Conservation (phyloP, 2,113 vertebrate genomes). For the Pterocles orientalis region DNA sequence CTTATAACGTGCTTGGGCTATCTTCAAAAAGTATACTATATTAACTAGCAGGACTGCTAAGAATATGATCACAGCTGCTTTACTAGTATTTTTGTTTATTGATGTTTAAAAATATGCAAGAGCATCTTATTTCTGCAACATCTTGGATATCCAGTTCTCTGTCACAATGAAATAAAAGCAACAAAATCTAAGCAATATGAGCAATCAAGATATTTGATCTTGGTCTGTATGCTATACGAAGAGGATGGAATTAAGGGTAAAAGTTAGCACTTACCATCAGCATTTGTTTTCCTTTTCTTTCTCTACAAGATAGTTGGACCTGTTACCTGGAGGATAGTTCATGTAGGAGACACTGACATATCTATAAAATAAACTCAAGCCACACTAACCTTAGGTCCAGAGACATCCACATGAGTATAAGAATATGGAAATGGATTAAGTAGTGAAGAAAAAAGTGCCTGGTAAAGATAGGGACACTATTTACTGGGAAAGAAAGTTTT, state of each 20-base stretch:
- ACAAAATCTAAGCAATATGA: background rate
- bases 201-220: background rate
- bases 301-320: background rate
- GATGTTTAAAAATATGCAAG: background rate
- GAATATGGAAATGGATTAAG: background rate
- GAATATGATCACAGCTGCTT: background rate
- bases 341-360: background rate
- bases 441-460: background rate
- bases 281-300: background rate
- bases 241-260: background rate
- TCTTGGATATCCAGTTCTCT: background rate
- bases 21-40: background rate
- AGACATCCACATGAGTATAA: background rate
- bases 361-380: constrained; percentile 58
- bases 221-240: background rate
- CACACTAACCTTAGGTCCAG: background rate
- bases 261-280: background rate
- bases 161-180: background rate
- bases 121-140: background rate
- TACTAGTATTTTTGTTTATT: background rate
- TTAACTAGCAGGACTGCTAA: background rate
- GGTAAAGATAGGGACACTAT: background rate
- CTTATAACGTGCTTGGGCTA: background rate
- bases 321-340: background rate
- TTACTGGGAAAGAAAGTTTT: background rate